Conservation (phyloP, 1,140 invertebrate species). For the Philopotamus ludificatus region DNA sequence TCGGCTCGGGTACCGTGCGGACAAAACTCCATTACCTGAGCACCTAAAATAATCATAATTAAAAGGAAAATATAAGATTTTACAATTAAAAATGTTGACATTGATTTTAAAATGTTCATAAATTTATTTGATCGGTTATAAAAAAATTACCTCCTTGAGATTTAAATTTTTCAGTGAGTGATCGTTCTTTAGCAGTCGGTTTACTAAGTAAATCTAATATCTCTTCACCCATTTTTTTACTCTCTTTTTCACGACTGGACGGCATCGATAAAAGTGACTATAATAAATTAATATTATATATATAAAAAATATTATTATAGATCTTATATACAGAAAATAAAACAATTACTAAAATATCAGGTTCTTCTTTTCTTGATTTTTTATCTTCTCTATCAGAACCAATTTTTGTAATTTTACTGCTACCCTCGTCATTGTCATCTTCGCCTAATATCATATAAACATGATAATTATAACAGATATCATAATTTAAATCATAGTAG, state of each 20-base stretch:
- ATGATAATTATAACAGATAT: constrained; percentile 1
- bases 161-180: constrained; percentile 89
- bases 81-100: too few species aligned
- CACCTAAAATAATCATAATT: constrained; percentile 62
- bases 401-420: constrained; percentile 39
- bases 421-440: constrained; percentile 46
- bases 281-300: constrained; percentile 35
- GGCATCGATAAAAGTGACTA: constrained; percentile 89
- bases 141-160: constrained; percentile 77
- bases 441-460: constrained; percentile 44
- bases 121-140: not conserved
- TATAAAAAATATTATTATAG: not conserved
- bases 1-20: constrained; percentile 90
- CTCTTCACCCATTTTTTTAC: constrained; percentile 93
- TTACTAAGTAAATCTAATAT: constrained; percentile 92
- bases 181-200: constrained; percentile 94
- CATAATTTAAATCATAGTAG: too few species aligned
- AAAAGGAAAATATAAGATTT: not conserved
- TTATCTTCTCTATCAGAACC: constrained; percentile 45
- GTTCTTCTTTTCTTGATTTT: constrained; percentile 50
- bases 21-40: constrained; percentile 95
- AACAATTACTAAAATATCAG: constrained; percentile 42
- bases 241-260: constrained; percentile 92
- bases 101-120: not conserved
- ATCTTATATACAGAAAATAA: constrained; percentile 2